These are phyloP conservation scores for Epizoanthus scotinus DNA, from an alignment of 92 coral and sea anemone species.

Conservation along the genomic window DNA sequence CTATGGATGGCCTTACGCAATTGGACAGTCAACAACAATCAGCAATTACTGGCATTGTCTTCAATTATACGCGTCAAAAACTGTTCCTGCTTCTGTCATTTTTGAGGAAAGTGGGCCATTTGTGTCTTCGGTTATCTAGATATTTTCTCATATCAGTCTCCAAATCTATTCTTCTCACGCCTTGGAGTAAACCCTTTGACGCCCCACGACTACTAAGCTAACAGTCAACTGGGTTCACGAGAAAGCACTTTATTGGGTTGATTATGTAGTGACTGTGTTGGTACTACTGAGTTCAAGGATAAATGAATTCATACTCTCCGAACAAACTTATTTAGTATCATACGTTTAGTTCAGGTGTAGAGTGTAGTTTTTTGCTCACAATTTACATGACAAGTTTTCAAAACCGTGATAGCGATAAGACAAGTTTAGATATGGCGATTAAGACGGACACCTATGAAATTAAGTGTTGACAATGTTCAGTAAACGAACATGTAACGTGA, in stretches of 20 bases:
- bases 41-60: constrained; percentile 90
- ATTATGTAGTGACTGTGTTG: background rate
- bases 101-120: constrained; percentile 70
- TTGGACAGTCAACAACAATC: constrained; percentile 97
- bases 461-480: background rate
- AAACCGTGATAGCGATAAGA: constrained; percentile 60
- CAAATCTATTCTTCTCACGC: constrained; percentile 19
- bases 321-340: constrained; percentile 2
- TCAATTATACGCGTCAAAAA: constrained; percentile 68
- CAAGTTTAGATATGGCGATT: constrained; percentile 46
- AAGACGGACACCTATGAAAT: constrained; percentile 10
- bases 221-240: constrained; percentile 2
- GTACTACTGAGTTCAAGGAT: background rate
- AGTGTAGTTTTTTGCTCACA: constrained; percentile 48
- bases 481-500: constrained; percentile 16
- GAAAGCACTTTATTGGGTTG: constrained; percentile 4
- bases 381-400: constrained; percentile 62
- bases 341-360: constrained; percentile 31
- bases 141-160: constrained; percentile 37
- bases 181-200: constrained; percentile 28
- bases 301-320: background rate
- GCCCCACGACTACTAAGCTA: constrained; percentile 24
- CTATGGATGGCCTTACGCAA: constrained; percentile 91
- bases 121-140: constrained; percentile 44
- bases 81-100: constrained; percentile 59